Conservation (phyloP, 2,113 vertebrate species). For the Rhabdomys dilectus region DNA sequence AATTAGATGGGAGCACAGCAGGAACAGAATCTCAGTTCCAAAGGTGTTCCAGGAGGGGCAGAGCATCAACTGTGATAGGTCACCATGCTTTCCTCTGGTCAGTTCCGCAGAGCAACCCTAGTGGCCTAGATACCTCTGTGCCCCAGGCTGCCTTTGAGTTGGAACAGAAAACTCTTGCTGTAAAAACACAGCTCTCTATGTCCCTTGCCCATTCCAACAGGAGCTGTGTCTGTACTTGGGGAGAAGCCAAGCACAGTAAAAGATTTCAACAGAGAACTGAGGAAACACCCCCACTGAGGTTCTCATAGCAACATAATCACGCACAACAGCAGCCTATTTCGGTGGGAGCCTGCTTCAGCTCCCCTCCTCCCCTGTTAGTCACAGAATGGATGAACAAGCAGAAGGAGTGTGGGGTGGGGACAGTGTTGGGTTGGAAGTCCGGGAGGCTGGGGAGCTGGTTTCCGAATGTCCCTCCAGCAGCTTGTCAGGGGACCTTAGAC, state of each 20-base stretch:
- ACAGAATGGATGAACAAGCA: slow-evolving; percentile 69
- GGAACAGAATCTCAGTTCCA: neutral
- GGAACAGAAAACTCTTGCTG: slow-evolving; percentile 40
- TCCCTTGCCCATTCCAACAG: slow-evolving; percentile 53
- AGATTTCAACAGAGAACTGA: slow-evolving; percentile 79
- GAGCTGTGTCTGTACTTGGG: slow-evolving; percentile 73
- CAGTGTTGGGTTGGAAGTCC: neutral
- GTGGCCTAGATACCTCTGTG: neutral
- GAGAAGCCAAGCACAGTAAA: slow-evolving; percentile 78
- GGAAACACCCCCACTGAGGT: slow-evolving; percentile 83
- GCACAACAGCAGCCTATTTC: slow-evolving; percentile 81
- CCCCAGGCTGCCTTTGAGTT: neutral
- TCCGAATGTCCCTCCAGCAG: neutral
- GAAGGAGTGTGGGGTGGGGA: slow-evolving; percentile 56
- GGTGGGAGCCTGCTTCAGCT: slow-evolving; percentile 75
- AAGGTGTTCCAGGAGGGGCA: neutral
- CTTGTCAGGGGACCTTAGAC: neutral
- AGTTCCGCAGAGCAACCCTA: neutral
- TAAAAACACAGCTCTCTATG: slow-evolving; percentile 47
- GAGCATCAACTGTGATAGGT: neutral
- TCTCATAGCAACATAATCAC: slow-evolving; percentile 83
- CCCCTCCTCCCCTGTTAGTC: slow-evolving; percentile 77
- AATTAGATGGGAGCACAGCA: neutral
- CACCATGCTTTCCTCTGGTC: neutral
- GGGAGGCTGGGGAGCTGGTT: slow-evolving; percentile 5